Base-by-base conservation (phyloP, 2,113 vertebrate species). In the Lonchura striata region DNA sequence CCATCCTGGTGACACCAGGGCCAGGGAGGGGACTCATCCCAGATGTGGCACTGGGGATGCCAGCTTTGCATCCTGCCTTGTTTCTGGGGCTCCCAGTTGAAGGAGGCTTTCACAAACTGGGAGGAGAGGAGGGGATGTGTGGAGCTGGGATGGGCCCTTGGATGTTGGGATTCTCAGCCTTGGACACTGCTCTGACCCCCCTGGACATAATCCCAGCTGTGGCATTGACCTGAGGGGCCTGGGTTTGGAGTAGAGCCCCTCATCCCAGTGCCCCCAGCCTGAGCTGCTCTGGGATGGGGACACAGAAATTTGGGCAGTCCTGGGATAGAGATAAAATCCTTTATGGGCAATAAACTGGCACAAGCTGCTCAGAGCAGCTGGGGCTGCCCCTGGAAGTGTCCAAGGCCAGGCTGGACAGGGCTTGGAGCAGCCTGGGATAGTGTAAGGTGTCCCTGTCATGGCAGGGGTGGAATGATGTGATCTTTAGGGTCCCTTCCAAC, bases 171-270 rank as follows among this genome's bases (percentile, higher is more conserved):
- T 23, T 87, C 23, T 21, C 17, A 35, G 11, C 30, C 47, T 63
- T 42, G 69, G 35, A 35, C 18, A 23, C 5, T 19, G 28, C 28
- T 37, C 25, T 18, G 60, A 1, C 8, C 33, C 1, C 0, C 16
- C 39, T n/a, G 72, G 59, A 44, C 27, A 9, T 6, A 10, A 35
- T 25, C 30, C 33, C 21, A 56, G 12, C 18, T 75, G 27, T 1
- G 0, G 10, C 39, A 19, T 1, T 44, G 42, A 52, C 13, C 39
- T 33, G 68, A 24, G 24, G 27, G 24, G 41, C 35, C 0, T 0
- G 22, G 25, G 28, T 23, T 23, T 2, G 7, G 69, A 87, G 13
- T 42, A 66, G 28, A 50, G 42, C 1, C 15, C 9, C 3, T 35
- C 12, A 30, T 3, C 6, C 19, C 2, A 3, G 13, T 53, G 37